Percentiles rank a stretch among this genome's conserved stretches.
Evolutionary conservation across 2,113 vertebrate genomes (phyloP).

Genomic region (Menura novaehollandiae): DNA sequence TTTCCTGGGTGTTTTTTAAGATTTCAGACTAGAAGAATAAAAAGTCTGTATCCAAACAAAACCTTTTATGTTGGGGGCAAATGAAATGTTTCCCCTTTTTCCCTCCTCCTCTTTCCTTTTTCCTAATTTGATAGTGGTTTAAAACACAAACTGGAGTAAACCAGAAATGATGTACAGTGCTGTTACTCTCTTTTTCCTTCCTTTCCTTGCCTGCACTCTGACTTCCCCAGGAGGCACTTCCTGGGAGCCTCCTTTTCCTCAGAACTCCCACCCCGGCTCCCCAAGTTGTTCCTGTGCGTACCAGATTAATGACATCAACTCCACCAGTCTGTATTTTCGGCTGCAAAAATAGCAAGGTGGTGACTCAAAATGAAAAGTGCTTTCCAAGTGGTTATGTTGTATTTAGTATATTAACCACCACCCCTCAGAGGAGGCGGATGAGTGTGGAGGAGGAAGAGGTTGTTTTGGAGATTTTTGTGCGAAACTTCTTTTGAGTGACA

Average conservation of each 20-base stretch:
- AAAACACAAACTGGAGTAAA: not conserved
- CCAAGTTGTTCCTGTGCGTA: slow-evolving; percentile 4
- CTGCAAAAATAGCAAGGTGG: slow-evolving; percentile 59
- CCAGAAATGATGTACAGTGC: not conserved
- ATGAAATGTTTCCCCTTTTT: not conserved
- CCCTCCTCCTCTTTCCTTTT: not conserved
- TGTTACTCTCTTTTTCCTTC: not conserved
- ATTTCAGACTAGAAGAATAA: not conserved
- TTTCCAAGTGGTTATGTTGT: slow-evolving; percentile 47
- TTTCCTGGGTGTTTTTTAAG: not conserved
- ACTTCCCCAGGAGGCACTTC: not conserved
- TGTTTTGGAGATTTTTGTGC: slow-evolving; percentile 48
- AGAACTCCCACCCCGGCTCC: not conserved
- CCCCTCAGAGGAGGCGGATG: slow-evolving; percentile 34
- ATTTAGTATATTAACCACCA: slow-evolving; percentile 55
- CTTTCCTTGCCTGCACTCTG: not conserved
- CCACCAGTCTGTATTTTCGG: slow-evolving; percentile 13
- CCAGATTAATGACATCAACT: slow-evolving; percentile 31
- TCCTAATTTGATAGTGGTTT: not conserved
- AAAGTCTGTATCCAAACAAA: not conserved
- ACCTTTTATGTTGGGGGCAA: not conserved
- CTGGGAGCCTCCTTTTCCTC: not conserved
- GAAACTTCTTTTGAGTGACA: slow-evolving; percentile 35
- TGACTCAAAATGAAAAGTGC: slow-evolving; percentile 55
- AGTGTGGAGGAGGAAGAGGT: slow-evolving; percentile 47